Percentiles rank a stretch among this genome's conserved stretches.
Evolutionary conservation across 2,113 vertebrate species (phyloP).

Genomic region (Psittacula cyanocephala): DNA sequence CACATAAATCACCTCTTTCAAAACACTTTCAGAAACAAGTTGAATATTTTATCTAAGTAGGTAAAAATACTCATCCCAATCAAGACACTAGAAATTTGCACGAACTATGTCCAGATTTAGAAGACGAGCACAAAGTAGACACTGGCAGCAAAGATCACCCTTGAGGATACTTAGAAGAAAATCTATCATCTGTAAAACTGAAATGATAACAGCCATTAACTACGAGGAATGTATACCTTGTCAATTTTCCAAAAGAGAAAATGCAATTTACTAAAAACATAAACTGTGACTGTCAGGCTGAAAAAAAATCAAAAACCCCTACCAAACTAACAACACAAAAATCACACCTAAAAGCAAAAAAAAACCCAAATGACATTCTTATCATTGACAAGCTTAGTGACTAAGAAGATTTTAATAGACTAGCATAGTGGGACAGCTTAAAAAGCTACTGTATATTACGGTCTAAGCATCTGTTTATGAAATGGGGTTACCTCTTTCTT

Average conservation of each 20-base stretch:
- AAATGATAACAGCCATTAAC: slow-evolving; percentile 65
- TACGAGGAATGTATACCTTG: slow-evolving; percentile 44
- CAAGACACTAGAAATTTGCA: not conserved
- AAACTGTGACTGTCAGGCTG: slow-evolving; percentile 59
- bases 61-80: not conserved
- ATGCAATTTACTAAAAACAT: slow-evolving; percentile 60
- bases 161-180: slow-evolving; percentile 66
- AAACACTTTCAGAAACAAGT: not conserved
- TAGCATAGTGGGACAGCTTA: not conserved
- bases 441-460: not conserved
- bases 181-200: slow-evolving; percentile 67
- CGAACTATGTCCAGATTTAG: slow-evolving; percentile 43
- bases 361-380: not conserved
- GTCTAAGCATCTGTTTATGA: not conserved
- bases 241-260: slow-evolving; percentile 67
- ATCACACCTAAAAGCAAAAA: not conserved
- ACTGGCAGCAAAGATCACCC: slow-evolving; percentile 51
- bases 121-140: slow-evolving; percentile 15
- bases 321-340: not conserved
- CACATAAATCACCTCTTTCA: not conserved
- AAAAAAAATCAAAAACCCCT: rapidly evolving
- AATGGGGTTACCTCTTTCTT: not conserved
- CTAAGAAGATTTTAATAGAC: slow-evolving; percentile 11
- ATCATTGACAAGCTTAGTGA: slow-evolving; percentile 44
- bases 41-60: not conserved